A percentile compares a stretch with the other conserved stretches of the same genome.
phyloP scores from a whole-genome alignment of 2,113 vertebrate genomes.

The Siniperca knerii region DNA sequence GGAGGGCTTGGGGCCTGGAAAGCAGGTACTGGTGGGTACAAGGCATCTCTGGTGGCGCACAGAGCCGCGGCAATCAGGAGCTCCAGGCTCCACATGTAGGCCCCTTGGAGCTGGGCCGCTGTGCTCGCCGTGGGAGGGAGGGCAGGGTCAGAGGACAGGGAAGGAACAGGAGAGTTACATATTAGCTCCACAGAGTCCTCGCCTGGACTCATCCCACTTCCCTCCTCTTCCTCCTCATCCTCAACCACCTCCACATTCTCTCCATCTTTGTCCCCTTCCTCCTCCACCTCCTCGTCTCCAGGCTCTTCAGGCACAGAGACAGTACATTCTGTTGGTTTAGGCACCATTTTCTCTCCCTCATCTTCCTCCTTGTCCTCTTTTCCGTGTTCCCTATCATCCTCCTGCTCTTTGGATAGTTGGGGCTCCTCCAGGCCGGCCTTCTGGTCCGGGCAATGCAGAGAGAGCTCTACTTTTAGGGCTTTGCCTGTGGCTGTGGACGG shows the following conservation, averaged over 20 bases:
- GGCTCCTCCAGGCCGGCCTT: slow-evolving; percentile 64
- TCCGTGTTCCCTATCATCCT: slow-evolving; percentile 49
- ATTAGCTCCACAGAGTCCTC: slow-evolving; percentile 22
- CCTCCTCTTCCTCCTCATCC: slow-evolving; percentile 50
- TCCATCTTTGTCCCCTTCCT: slow-evolving; percentile 28
- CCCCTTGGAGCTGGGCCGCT: slow-evolving; percentile 74
- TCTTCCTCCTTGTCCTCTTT: slow-evolving; percentile 60
- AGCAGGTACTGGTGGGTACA: slow-evolving; percentile 52
- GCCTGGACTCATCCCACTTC: slow-evolving; percentile 7
- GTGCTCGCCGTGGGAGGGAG: slow-evolving; percentile 22
- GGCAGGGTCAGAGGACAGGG: slow-evolving; percentile 11
- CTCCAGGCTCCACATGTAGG: slow-evolving; percentile 90
- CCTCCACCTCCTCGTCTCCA: slow-evolving; percentile 14
- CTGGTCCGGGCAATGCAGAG: slow-evolving; percentile 58
- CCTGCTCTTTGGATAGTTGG: slow-evolving; percentile 64
- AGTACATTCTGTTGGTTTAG: slow-evolving; percentile 59
- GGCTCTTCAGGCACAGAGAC: slow-evolving; percentile 53
- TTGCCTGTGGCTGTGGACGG: slow-evolving; percentile 55
- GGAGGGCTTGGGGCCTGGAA: slow-evolving; percentile 49
- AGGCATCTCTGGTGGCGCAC: slow-evolving; percentile 87
- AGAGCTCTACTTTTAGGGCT: slow-evolving; percentile 63
- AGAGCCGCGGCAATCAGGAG: slow-evolving; percentile 91
- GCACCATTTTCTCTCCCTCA: slow-evolving; percentile 38
- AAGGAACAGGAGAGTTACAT: slow-evolving; percentile 21
- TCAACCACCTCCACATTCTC: slow-evolving; percentile 65